Evolutionary conservation across 2,888 invertebrate species (phyloP).

Genomic region (Cephus rjabovi): DNA sequence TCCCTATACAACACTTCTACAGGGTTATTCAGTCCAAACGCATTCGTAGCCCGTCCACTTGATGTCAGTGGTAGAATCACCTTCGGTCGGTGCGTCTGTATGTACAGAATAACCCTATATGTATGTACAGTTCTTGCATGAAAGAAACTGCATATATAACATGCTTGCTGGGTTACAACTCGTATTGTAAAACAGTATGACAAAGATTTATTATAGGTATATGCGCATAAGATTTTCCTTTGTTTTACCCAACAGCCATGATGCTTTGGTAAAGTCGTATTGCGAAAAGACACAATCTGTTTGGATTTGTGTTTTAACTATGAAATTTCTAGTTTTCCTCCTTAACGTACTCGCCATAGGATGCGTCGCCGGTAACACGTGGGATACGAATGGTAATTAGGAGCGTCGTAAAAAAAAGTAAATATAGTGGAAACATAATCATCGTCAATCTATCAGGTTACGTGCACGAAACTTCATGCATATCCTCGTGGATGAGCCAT

Average conservation of each 20-base stretch:
- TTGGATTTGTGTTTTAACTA: conserved; percentile 12
- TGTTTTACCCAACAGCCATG: background rate
- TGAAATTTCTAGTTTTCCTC: conserved; percentile 33
- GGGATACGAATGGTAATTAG: conserved; percentile 34
- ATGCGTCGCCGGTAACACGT: conserved; percentile 30
- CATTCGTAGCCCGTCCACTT: background rate
- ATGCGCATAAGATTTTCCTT: background rate
- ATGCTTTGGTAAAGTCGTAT: background rate
- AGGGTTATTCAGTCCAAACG: background rate
- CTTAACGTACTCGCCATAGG: conserved; percentile 25
- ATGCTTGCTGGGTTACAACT: background rate
- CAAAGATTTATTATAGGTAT: background rate
- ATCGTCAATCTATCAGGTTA: conserved; percentile 7
- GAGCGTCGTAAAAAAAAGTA: background rate
- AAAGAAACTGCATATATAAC: background rate
- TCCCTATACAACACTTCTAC: background rate
- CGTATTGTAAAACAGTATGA: background rate
- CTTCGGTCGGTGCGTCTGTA: background rate
- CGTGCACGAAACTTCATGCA: conserved; percentile 13
- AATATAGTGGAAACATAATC: background rate
- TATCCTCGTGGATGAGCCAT: conserved; percentile 44
- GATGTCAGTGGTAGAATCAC: background rate
- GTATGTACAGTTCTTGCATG: background rate
- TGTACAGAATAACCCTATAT: background rate
- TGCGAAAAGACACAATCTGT: background rate